A percentile compares a stretch with the other conserved stretches of the same genome.
Evolutionary conservation across 2,888 invertebrate species (phyloP).

Genomic region (Poecilus cupreus): DNA sequence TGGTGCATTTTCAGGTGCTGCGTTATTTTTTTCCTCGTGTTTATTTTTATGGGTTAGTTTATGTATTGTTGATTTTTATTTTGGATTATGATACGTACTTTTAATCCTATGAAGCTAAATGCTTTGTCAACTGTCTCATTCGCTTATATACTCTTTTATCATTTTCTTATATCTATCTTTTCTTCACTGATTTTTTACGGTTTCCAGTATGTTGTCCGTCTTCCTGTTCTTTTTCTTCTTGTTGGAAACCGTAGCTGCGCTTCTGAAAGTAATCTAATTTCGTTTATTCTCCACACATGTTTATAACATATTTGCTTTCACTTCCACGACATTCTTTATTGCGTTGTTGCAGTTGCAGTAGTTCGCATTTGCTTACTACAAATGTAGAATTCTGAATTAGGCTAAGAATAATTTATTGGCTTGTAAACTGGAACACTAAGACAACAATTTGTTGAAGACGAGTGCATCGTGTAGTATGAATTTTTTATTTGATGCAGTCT

Average conservation of each 20-base stretch:
- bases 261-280: slow-evolving; percentile 14
- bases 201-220: slow-evolving; percentile 23
- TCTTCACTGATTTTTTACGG: slow-evolving; percentile 13
- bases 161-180: slow-evolving; percentile 33
- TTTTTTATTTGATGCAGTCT: background rate
- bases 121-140: slow-evolving; percentile 38
- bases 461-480: background rate
- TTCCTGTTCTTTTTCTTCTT: background rate
- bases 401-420: background rate
- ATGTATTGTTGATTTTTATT: background rate
- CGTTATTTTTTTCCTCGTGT: too few species aligned
- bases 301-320: slow-evolving; percentile 15
- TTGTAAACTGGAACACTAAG: background rate
- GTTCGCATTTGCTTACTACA: background rate
- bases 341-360: background rate
- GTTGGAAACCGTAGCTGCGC: background rate
- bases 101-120: background rate
- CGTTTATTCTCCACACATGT: slow-evolving; percentile 23
- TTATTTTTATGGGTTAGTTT: too few species aligned
- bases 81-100: background rate
- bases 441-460: background rate
- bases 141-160: slow-evolving; percentile 17
- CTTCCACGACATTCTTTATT: background rate
- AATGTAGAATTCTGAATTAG: background rate
- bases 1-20: too few species aligned